Evolutionary conservation across 2,113 vertebrate species (phyloP).

Genomic region (Litocranius walleri): DNA sequence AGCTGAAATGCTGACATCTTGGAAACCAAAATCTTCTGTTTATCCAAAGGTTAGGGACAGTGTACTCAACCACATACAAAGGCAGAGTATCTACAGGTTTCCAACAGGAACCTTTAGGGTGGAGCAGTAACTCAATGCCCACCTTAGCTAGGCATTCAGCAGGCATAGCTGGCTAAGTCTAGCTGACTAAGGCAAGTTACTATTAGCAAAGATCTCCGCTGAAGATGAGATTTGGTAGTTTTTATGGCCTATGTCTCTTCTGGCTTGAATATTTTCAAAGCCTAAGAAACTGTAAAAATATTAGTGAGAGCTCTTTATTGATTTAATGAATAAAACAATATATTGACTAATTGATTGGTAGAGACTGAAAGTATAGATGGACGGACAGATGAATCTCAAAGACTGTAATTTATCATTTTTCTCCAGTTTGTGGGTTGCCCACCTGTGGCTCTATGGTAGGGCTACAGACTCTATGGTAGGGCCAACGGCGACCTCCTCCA

Average conservation of each 20-base stretch:
- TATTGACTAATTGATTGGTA: not conserved
- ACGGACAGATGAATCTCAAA: not conserved
- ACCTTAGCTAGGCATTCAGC: conserved; percentile 4
- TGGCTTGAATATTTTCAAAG: not conserved
- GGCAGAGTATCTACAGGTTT: accelerated
- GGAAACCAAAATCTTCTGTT: conserved; percentile 53
- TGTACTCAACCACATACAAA: not conserved
- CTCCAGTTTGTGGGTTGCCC: not conserved
- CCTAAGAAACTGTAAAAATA: not conserved
- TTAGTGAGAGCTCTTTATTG: not conserved
- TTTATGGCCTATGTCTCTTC: not conserved
- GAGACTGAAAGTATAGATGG: not conserved
- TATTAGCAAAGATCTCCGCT: not conserved
- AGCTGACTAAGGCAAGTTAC: not conserved
- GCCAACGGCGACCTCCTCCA: not conserved
- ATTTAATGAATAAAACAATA: conserved; percentile 14
- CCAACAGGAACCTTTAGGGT: not conserved
- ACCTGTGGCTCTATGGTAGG: not conserved
- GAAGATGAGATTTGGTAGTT: conserved; percentile 5
- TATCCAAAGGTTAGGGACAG: conserved; percentile 28
- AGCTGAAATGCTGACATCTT: conserved; percentile 49
- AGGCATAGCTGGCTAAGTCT: not conserved
- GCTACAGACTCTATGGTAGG: not conserved
- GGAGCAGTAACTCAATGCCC: not conserved
- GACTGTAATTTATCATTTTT: not conserved